Conservation (phyloP, 2,797 vertebrate genomes). For the Danio jaintianensis region DNA sequence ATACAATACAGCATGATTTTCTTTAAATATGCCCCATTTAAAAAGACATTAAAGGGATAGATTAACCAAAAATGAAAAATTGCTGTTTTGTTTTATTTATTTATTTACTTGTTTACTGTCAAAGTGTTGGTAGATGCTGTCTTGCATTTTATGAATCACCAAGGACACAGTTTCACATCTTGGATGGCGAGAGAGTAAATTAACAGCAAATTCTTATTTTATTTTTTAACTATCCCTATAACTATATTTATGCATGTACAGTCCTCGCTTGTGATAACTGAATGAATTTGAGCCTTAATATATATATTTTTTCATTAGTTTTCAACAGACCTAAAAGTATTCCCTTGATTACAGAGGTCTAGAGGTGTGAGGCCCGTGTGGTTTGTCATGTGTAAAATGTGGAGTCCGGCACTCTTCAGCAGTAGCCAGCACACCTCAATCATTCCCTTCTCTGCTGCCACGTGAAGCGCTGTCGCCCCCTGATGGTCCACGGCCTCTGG, state of each 20-base stretch:
- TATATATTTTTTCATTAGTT: background rate
- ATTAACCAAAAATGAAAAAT: too few species aligned
- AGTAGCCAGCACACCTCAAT: conserved; percentile 82
- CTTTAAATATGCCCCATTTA: background rate
- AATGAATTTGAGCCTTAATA: background rate
- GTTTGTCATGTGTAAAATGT: conserved; percentile 76
- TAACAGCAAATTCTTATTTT: too few species aligned
- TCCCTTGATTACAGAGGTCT: conserved; percentile 79
- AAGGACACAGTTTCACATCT: background rate
- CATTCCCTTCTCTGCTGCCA: conserved; percentile 80
- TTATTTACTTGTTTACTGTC: too few species aligned
- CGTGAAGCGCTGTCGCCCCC: conserved; percentile 80
- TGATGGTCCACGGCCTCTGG: conserved; percentile 77
- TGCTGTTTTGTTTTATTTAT: too few species aligned
- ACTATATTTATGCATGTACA: too few species aligned
- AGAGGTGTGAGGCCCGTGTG: conserved; percentile 77
- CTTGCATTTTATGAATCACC: too few species aligned
- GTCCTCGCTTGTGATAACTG: background rate
- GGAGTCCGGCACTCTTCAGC: conserved; percentile 76
- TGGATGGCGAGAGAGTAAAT: background rate
- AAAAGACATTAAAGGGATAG: background rate
- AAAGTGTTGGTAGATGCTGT: too few species aligned
- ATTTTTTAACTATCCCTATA: too few species aligned
- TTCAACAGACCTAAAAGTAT: conserved; percentile 77
- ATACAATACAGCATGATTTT: background rate